A percentile compares a stretch with the other conserved stretches of the same genome.
Conservation (phyloP, 2,113 vertebrate genomes). For the Nyctibius bracteatus region DNA sequence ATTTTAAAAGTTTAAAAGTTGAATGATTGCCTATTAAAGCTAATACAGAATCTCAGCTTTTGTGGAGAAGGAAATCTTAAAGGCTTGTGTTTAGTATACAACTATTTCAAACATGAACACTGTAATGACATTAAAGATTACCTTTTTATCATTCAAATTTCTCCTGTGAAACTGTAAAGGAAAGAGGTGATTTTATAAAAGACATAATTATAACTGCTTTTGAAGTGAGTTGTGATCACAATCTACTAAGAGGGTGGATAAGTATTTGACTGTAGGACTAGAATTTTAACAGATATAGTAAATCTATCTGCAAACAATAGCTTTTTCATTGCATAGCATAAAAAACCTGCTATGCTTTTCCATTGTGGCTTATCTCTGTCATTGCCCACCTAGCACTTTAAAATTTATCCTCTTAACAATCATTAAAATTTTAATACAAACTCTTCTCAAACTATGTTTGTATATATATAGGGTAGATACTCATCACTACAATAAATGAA, state of each 20-base stretch:
- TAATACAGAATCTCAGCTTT: not conserved
- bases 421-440: not conserved
- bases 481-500: not conserved
- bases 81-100: not conserved
- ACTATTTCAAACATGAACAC: not conserved
- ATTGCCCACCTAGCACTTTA: not conserved
- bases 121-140: slow-evolving; percentile 39
- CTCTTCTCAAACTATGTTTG: not conserved
- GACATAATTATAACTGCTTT: slow-evolving; percentile 29
- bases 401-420: not conserved
- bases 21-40: slow-evolving; percentile 7
- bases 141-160: slow-evolving; percentile 48
- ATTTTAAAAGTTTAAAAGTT: not conserved
- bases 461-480: not conserved
- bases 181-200: slow-evolving; percentile 6
- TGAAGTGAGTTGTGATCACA: slow-evolving; percentile 16
- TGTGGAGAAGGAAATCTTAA: not conserved
- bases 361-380: not conserved
- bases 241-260: not conserved
- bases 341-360: not conserved
- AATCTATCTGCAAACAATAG: not conserved
- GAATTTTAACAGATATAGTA: slow-evolving; percentile 8
- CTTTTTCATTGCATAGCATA: not conserved
- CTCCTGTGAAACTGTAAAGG: not conserved
- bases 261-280: not conserved